A percentile compares a stretch with the other conserved stretches of the same genome.
These are phyloP conservation scores for Corythornis leucogaster DNA, from an alignment of 2,797 vertebrate species.

Conservation along the genomic window DNA sequence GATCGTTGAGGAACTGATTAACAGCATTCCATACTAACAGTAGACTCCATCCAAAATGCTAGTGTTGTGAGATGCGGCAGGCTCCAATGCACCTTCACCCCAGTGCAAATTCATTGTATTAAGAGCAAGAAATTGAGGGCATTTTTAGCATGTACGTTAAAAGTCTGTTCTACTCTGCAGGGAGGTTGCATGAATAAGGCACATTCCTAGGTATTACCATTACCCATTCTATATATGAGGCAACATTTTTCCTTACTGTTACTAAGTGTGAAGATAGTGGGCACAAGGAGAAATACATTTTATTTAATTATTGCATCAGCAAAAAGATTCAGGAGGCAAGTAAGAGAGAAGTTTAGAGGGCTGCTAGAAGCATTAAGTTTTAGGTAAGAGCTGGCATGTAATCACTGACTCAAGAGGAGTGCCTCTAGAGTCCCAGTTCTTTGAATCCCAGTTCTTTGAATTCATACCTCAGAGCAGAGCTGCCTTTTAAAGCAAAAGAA, in stretches of 20 bases:
- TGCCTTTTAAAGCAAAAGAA: slow-evolving; percentile 17
- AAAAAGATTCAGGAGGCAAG: neutral
- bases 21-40: neutral
- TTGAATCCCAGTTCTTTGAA: neutral
- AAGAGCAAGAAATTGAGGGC: neutral
- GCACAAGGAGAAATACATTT: neutral
- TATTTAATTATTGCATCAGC: neutral
- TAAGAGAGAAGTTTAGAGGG: neutral
- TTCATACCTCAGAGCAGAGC: neutral
- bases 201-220: neutral
- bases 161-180: neutral
- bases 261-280: neutral
- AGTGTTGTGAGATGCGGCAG: accelerated
- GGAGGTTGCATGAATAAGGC: neutral
- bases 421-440: neutral
- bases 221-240: neutral
- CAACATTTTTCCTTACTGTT: neutral
- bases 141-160: neutral
- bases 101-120: neutral
- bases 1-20: neutral
- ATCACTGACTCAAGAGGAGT: neutral
- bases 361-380: neutral
- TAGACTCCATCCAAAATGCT: neutral
- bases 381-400: neutral
- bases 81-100: neutral